phyloP scores from a whole-genome alignment of 1,140 invertebrate genomes.

The Zelostemma sp. region DNA sequence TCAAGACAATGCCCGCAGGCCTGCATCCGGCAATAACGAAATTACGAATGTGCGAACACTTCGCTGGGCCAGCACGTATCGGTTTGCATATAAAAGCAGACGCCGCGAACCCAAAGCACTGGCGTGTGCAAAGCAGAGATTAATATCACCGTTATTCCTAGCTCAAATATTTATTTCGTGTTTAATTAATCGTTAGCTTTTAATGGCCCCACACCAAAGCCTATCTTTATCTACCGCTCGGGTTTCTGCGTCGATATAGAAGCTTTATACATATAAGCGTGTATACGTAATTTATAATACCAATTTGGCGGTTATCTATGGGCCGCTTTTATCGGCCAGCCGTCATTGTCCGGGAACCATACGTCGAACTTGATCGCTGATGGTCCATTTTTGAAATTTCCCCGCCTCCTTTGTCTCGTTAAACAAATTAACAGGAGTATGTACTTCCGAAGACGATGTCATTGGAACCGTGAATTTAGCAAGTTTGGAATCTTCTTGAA shows the following conservation, averaged over 20 bases:
- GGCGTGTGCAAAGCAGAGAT: constrained; percentile 60
- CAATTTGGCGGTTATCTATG: constrained; percentile 46
- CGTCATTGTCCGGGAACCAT: constrained; percentile 43
- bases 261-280: constrained; percentile 33
- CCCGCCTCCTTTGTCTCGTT: neutral
- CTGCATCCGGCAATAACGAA: constrained; percentile 1
- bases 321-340: constrained; percentile 55
- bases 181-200: constrained; percentile 68
- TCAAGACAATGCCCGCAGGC: neutral
- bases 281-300: constrained; percentile 45
- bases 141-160: constrained; percentile 64
- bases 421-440: neutral
- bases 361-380: constrained; percentile 38
- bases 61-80: constrained; percentile 26
- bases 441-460: neutral
- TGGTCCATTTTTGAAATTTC: constrained; percentile 31
- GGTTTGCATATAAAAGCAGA: constrained; percentile 39
- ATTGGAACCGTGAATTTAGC: too few relatives aligned
- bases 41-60: constrained; percentile 20
- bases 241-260: constrained; percentile 29
- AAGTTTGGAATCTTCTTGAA: too few relatives aligned
- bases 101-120: constrained; percentile 33
- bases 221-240: constrained; percentile 41
- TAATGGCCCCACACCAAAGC: constrained; percentile 53
- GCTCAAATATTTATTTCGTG: constrained; percentile 67